Evolutionary conservation across 1,140 invertebrate genomes (phyloP).

Genomic region (Drosophila sp.): DNA sequence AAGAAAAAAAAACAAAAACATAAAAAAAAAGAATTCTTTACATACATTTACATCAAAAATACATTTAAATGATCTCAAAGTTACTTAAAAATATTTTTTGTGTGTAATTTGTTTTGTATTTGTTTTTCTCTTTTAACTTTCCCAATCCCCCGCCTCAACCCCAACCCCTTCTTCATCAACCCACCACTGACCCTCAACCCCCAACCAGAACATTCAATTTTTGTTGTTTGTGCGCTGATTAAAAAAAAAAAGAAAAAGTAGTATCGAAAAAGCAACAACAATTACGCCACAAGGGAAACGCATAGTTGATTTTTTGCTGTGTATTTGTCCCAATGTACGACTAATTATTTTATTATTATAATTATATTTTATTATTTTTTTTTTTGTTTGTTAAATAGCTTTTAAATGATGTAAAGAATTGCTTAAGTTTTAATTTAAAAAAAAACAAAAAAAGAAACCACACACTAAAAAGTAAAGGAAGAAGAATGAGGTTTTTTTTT

Average conservation of each 20-base stretch:
- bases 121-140: conserved; percentile 18
- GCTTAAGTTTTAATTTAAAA: conserved; percentile 27
- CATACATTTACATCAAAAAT: conserved; percentile 67
- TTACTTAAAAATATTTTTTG: conserved; percentile 79
- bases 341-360: conserved; percentile 16
- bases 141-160: neutral
- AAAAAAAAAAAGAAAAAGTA: conserved; percentile 33
- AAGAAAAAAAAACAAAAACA: neutral
- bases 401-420: conserved; percentile 30
- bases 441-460: neutral
- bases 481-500: neutral
- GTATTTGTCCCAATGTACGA: conserved; percentile 29
- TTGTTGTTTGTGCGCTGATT: conserved; percentile 37
- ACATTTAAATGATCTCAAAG: conserved; percentile 82
- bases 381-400: conserved; percentile 32
- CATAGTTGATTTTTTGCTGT: conserved; percentile 28
- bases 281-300: conserved; percentile 41
- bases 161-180: neutral
- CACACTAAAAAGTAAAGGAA: neutral
- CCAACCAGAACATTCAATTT: neutral
- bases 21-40: conserved; percentile 42
- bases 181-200: neutral
- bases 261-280: conserved; percentile 24
- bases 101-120: conserved; percentile 65
- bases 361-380: conserved; percentile 14